phyloP scores from a whole-genome alignment of 2,888 invertebrate genomes.

The Autographa gamma region DNA sequence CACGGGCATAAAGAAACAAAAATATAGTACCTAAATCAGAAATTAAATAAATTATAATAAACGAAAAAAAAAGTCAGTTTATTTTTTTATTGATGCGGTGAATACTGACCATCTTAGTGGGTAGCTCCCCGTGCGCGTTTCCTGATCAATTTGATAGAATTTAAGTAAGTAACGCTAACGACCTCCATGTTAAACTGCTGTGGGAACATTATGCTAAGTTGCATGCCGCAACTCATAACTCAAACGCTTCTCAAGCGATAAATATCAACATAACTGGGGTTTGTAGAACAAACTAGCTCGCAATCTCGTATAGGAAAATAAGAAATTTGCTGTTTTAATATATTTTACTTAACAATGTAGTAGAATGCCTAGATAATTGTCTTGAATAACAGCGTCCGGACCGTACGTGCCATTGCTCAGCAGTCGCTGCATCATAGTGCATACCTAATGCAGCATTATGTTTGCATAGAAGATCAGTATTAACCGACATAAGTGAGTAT shows the following conservation, averaged over 20 bases:
- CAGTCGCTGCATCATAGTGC: neutral
- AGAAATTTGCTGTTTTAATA: neutral
- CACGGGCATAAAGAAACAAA: neutral
- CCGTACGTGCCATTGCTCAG: too few species aligned
- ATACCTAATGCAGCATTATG: neutral
- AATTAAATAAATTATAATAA: too few species aligned
- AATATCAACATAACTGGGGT: conserved; percentile 3
- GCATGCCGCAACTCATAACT: conserved; percentile 13
- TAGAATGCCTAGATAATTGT: too few species aligned
- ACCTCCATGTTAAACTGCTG: conserved; percentile 26
- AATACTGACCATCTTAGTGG: too few species aligned
- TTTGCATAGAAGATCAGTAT: neutral
- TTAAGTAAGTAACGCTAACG: conserved; percentile 17
- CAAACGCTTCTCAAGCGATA: conserved; percentile 11
- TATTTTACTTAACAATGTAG: neutral
- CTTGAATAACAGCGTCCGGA: too few species aligned
- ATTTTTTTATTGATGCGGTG: too few species aligned
- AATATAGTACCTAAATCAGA: too few species aligned
- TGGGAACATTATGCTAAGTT: conserved; percentile 18
- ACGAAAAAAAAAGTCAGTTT: too few species aligned
- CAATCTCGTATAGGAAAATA: neutral
- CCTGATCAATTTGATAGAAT: neutral
- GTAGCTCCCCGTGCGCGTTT: neutral
- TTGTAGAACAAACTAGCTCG: neutral
- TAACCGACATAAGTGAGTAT: neutral